These are phyloP conservation scores for Accipiter virgatus DNA, from an alignment of 2,113 vertebrate species.

Conservation along the genomic window DNA sequence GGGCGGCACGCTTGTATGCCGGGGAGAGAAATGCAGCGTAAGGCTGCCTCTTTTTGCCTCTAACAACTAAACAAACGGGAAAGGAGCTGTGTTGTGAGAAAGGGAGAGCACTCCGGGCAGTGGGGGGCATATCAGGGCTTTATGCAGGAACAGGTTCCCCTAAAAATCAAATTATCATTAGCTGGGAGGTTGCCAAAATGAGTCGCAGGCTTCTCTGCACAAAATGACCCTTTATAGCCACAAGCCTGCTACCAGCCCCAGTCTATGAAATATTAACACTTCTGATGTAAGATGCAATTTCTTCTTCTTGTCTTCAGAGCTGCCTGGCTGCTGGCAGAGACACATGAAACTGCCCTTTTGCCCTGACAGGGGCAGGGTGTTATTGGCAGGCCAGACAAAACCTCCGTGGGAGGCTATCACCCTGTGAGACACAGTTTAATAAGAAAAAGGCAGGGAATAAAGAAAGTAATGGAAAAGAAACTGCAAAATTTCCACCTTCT, in stretches of 20 bases:
- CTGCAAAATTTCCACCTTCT: background rate
- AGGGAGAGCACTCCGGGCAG: background rate
- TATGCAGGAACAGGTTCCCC: background rate
- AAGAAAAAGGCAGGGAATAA: background rate
- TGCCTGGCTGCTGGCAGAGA: background rate
- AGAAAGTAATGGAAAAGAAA: background rate
- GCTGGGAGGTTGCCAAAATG: background rate
- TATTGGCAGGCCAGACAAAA: background rate
- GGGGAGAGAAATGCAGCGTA: background rate
- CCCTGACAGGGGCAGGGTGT: background rate
- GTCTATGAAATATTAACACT: background rate
- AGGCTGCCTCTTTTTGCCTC: background rate
- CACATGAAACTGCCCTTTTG: fast-evolving
- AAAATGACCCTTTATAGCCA: background rate
- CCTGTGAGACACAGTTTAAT: background rate
- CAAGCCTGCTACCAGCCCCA: background rate
- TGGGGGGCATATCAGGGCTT: background rate
- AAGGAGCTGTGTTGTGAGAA: background rate
- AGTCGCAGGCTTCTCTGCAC: background rate
- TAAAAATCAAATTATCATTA: background rate
- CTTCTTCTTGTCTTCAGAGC: background rate
- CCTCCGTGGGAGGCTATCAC: background rate
- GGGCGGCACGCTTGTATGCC: background rate
- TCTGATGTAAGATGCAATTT: background rate
- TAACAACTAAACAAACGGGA: background rate